These are phyloP conservation scores for Lochmaea crataegi DNA, from an alignment of 2,888 invertebrate genomes.

Conservation along the genomic window DNA sequence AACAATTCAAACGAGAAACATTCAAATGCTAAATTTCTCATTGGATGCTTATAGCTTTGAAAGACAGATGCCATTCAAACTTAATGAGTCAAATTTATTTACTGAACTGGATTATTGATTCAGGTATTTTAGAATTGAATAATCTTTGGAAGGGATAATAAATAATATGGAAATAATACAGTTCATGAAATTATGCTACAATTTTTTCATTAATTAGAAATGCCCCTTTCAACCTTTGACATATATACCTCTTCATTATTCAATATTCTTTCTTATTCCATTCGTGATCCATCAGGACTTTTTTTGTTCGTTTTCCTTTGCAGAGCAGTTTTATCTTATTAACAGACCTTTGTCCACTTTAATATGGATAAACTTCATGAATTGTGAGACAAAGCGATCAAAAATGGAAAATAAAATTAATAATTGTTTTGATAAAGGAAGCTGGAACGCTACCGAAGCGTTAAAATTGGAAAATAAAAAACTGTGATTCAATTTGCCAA, in stretches of 20 bases:
- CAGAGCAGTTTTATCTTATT: slow-evolving; percentile 12
- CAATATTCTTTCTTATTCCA: slow-evolving; percentile 18
- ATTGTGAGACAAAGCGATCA: too few species aligned
- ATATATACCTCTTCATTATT: slow-evolving; percentile 12
- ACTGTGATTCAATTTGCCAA: too few species aligned
- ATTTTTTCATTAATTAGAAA: background rate
- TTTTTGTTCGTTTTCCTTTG: slow-evolving; percentile 14
- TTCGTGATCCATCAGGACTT: slow-evolving; percentile 17
- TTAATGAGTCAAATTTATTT: background rate
- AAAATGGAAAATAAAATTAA: too few species aligned
- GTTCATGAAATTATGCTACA: too few species aligned
- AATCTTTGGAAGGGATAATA: too few species aligned
- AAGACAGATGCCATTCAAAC: background rate
- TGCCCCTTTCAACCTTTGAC: slow-evolving; percentile 1
- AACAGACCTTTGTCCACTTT: slow-evolving; percentile 2
- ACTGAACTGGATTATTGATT: background rate
- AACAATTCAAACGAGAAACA: background rate
- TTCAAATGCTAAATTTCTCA: background rate
- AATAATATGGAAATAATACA: too few species aligned
- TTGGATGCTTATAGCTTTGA: background rate
- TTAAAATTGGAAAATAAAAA: too few species aligned
- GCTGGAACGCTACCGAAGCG: too few species aligned
- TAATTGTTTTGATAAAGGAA: too few species aligned
- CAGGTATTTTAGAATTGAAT: too few species aligned
- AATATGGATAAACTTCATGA: too few species aligned